A percentile compares a stretch with the other conserved stretches of the same genome.
These are phyloP conservation scores for Oophaga sylvatica DNA, from an alignment of 2,797 vertebrate genomes.

Conservation along the genomic window DNA sequence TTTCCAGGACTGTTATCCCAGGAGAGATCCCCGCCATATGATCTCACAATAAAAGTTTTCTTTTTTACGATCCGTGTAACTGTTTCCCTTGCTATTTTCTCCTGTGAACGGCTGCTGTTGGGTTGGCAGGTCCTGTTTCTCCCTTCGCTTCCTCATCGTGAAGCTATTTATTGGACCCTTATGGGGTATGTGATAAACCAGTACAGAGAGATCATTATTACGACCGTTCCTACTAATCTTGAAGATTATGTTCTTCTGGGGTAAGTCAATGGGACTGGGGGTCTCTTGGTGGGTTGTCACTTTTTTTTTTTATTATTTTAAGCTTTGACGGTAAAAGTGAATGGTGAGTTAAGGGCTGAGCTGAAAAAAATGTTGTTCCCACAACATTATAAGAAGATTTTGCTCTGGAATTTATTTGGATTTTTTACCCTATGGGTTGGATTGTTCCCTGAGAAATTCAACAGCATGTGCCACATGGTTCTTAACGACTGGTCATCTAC, in stretches of 20 bases:
- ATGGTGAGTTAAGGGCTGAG: no score
- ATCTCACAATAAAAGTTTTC: conserved; percentile 61
- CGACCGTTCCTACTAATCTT: conserved; percentile 5
- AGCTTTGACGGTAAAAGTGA: not conserved
- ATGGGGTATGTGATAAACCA: conserved; percentile 41
- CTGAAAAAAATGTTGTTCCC: not conserved
- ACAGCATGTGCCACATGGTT: not conserved
- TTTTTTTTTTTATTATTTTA: conserved; percentile 5
- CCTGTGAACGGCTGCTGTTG: conserved; percentile 51
- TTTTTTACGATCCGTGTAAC: conserved; percentile 60
- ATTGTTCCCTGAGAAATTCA: not conserved
- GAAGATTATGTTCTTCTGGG: conserved; percentile 58
- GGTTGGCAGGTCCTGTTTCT: conserved; percentile 50
- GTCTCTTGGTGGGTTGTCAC: not conserved
- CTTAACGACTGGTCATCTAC: not conserved
- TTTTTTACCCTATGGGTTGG: not conserved
- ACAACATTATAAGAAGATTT: not conserved
- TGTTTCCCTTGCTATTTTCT: conserved; percentile 58
- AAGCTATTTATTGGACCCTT: conserved; percentile 49
- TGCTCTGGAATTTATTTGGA: not conserved
- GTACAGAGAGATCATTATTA: conserved; percentile 34
- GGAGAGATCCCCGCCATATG: conserved; percentile 56
- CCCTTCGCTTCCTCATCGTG: conserved; percentile 43
- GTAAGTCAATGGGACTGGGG: conserved; percentile 36
- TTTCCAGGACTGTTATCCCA: conserved; percentile 53